phyloP scores from a whole-genome alignment of 2,797 vertebrate genomes.

The Cyprinodon diabolis region DNA sequence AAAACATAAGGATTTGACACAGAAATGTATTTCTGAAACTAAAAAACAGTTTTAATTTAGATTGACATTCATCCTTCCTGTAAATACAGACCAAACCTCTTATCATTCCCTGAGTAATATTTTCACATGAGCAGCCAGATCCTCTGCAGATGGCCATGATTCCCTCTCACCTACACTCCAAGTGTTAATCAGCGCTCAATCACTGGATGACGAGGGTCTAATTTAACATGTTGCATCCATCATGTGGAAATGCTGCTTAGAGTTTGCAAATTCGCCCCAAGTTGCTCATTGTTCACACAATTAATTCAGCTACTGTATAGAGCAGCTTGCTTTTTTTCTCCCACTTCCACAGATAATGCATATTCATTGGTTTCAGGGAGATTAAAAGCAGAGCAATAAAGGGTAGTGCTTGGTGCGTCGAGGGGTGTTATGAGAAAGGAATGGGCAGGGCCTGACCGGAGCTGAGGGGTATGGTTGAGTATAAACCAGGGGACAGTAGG shows the following conservation, averaged over 20 bases:
- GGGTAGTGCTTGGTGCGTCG: not conserved
- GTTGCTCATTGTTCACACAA: slow-evolving; percentile 38
- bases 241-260: slow-evolving; percentile 4
- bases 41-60: not conserved
- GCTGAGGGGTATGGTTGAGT: slow-evolving; percentile 79
- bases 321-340: slow-evolving; percentile 37
- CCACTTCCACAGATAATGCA: slow-evolving; percentile 37
- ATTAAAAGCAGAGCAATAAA: slow-evolving; percentile 21
- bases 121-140: slow-evolving; percentile 38
- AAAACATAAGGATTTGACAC: too few species aligned
- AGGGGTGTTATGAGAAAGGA: slow-evolving; percentile 24
- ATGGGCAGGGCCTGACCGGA: slow-evolving; percentile 56
- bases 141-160: slow-evolving; percentile 35
- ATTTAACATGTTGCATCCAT: slow-evolving; percentile 38
- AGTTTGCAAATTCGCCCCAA: slow-evolving; percentile 35
- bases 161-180: slow-evolving; percentile 10
- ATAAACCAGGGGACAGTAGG: slow-evolving; percentile 75
- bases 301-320: slow-evolving; percentile 36
- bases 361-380: slow-evolving; percentile 40
- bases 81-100: slow-evolving; percentile 32
- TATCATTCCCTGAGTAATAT: slow-evolving; percentile 16
- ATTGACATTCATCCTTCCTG: slow-evolving; percentile 30
- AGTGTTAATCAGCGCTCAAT: slow-evolving; percentile 40
- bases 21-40: too few species aligned
- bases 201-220: slow-evolving; percentile 26